phyloP scores from a whole-genome alignment of 2,797 vertebrate genomes.

The Typhlichthys subterraneus region DNA sequence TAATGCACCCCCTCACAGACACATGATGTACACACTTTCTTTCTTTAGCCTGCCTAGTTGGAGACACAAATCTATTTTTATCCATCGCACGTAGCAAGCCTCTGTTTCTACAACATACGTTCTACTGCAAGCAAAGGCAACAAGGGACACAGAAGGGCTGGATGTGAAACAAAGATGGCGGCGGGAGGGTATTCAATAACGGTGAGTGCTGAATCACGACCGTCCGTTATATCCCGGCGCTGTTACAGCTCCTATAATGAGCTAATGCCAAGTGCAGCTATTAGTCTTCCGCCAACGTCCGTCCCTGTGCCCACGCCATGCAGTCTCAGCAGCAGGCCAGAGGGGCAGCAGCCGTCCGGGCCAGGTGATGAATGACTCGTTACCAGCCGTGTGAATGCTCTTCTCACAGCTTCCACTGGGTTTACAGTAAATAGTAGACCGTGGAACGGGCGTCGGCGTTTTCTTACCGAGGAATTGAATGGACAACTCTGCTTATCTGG shows the following conservation, averaged over 20 bases:
- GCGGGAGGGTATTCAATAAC: constrained; percentile 42
- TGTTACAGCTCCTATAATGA: constrained; percentile 66
- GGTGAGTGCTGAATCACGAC: constrained; percentile 76
- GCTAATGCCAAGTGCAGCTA: constrained; percentile 57
- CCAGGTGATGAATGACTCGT: constrained; percentile 59
- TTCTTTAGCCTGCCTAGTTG: neutral
- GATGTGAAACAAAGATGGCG: constrained; percentile 6
- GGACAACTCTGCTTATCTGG: neutral
- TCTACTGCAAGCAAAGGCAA: neutral
- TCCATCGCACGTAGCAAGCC: neutral
- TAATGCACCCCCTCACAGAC: too few species aligned
- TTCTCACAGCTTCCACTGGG: constrained; percentile 31
- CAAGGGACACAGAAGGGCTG: neutral
- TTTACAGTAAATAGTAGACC: constrained; percentile 42
- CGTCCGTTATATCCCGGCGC: constrained; percentile 48
- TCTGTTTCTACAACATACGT: too few species aligned
- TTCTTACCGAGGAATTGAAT: constrained; percentile 6
- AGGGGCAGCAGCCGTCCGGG: constrained; percentile 54
- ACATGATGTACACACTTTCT: neutral
- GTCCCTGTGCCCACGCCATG: constrained; percentile 14
- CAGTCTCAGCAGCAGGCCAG: constrained; percentile 72
- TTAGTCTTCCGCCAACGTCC: constrained; percentile 67
- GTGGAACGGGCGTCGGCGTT: constrained; percentile 21
- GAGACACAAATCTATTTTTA: constrained; percentile 15
- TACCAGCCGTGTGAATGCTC: neutral